Base-by-base conservation (phyloP, 2,888 invertebrate species). In the Steromphala cineraria region DNA sequence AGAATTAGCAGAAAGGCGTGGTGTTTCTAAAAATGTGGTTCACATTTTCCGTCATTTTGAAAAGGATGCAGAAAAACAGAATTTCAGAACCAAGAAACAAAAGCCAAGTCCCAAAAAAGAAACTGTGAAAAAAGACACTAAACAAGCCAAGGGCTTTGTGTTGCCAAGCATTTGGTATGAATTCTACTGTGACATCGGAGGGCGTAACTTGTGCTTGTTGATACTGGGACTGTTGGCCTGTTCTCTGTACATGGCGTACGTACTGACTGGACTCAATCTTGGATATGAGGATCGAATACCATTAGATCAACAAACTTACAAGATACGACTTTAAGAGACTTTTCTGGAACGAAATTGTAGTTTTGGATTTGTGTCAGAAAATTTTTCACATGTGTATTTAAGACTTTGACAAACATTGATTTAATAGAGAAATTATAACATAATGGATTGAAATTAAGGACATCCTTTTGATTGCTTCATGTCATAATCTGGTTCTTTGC, bases 1-100 rank as follows among this genome's bases (percentile, higher is more conserved):
- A 67, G 82, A 82, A 15, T 82, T 89, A 82, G 88, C 89, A 79
- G 62, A 56, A 21, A 84, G 89, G 53, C 80, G 88, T 67, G 89
- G 89, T 13, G 88, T 89, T 8, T 75, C 83, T 3, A 31, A 46
- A 55, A 75, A 80, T 10, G 85, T 83, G 0, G 53, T 88, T 15
- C 19, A 86, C 1, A 53, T 80, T 40, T 84, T 88, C 71, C 75
- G 80, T 40, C 78, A 82, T 5, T 67, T 87, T 53, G 83, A 86
- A 31, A 53, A 75, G n/a, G 82, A 82, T 10, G 52, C 28, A 53
- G 17, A 52, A 15, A 17, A 19, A 36, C 19, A 36, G 21, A 46
- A 46, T 46, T 46, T 10, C 46, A 46, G 13, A 13, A 46, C 5
- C 76, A 80, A 53, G 53, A 52, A 67, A 74, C 2, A 75, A 13